Evolutionary conservation across 1,140 invertebrate species (phyloP).

Genomic region (Drosophila takahashii): DNA sequence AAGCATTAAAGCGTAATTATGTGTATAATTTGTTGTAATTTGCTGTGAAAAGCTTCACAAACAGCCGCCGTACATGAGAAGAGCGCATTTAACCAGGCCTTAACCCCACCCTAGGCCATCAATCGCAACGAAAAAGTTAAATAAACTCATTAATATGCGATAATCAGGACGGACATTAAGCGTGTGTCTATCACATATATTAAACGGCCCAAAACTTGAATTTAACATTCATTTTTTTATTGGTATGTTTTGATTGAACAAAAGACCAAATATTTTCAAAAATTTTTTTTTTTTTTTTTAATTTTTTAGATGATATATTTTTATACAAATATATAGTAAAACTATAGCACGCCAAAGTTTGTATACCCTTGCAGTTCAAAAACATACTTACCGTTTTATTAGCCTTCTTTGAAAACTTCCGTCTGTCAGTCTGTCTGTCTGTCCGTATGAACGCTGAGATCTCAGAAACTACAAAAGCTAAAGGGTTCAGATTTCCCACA

Average conservation of each 20-base stretch:
- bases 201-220: background rate
- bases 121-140: constrained; percentile 65
- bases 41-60: constrained; percentile 65
- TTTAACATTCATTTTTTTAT: background rate
- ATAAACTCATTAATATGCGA: constrained; percentile 72
- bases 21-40: constrained; percentile 80
- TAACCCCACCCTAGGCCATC: constrained; percentile 26
- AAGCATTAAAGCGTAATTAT: constrained; percentile 78
- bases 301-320: too few species aligned
- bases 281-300: too few species aligned
- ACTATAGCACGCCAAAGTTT: too few species aligned
- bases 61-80: constrained; percentile 52
- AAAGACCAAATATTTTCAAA: too few species aligned
- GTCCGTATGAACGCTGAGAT: too few species aligned
- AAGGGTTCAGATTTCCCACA: too few species aligned
- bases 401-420: too few species aligned
- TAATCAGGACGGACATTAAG: constrained; percentile 49
- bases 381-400: too few species aligned
- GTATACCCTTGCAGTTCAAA: too few species aligned
- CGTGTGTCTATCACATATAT: constrained; percentile 5
- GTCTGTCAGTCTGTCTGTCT: too few species aligned
- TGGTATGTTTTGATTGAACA: background rate
- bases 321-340: too few species aligned
- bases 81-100: constrained; percentile 57
- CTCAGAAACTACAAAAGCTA: too few species aligned